Evolutionary conservation across 2,113 vertebrate genomes (phyloP).

Genomic region (Nycticebus coucang): DNA sequence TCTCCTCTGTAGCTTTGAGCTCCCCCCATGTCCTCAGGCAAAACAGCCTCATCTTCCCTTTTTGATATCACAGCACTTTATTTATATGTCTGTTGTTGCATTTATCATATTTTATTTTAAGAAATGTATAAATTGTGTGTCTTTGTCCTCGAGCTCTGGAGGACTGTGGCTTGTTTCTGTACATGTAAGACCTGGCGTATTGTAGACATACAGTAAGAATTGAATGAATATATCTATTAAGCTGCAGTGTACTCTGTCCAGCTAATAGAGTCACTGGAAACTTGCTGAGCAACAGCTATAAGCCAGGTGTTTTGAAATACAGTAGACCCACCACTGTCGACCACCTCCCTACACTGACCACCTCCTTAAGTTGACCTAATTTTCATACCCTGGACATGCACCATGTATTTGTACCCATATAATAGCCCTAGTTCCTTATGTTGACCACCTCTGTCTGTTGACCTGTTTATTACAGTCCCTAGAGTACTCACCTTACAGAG

Average conservation of each 20-base stretch:
- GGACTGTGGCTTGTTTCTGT: background rate
- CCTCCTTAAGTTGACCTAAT: no score
- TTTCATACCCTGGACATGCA: no score
- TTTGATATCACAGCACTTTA: background rate
- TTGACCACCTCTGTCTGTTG: no score
- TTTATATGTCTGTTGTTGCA: background rate
- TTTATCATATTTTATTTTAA: background rate
- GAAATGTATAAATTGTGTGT: background rate
- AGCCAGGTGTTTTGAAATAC: background rate
- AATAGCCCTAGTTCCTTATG: no score
- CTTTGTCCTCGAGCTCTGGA: background rate
- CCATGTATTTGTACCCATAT: no score
- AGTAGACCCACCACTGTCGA: no score
- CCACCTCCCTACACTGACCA: no score
- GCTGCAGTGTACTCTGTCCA: background rate
- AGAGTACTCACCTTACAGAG: no score
- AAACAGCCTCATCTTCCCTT: background rate
- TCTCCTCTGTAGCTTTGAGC: background rate
- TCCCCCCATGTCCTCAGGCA: background rate
- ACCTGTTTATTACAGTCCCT: no score
- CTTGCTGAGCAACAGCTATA: background rate
- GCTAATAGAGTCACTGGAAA: background rate
- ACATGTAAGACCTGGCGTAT: background rate
- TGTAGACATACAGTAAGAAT: background rate
- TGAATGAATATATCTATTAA: background rate